Evolutionary conservation across 2,113 vertebrate genomes (phyloP), one percentile per base, ranked within the genome.

Genomic region (Choloepus hoffmanni): DNA sequence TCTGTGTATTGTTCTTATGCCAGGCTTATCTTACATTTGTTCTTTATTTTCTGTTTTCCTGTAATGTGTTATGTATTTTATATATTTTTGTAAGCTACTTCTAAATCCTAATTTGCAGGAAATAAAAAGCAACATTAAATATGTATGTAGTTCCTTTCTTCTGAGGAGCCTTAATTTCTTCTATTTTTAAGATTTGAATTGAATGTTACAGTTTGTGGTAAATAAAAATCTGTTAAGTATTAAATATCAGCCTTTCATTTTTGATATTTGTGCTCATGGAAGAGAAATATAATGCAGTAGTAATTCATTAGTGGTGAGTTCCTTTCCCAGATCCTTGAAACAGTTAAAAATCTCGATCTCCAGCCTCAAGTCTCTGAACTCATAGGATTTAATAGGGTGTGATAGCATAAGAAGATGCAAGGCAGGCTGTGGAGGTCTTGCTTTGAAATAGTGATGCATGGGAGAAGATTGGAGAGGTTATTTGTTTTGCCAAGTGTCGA

Each of bases 151-250:
- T 76, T 81, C 40, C 33, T 93, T 86, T 68, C 63, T 72, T 85
- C 72, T 43, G 40, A 76, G 7, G 70, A 94, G 40, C 19, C 16
- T 94, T 95, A 72, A 55, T 83, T 78, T 40, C 26, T 77, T 96
- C 40, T 45, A 3, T 74, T 65, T 86, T 78, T 90, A 95, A 73
- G 81, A 85, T 78, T 89, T 6, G 60, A 58, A 18, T 53, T 65
- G 62, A 88, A 21, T 78, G 30, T 93, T 63, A 85, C 7, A 53
- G 23, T 74, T 84, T 86, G 36, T 84, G 81, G 15, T 77, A 70
- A 81, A 36, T 85, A 26, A 81, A 70, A 68, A 13, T 70, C 15
- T 83, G 15, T 92, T 14, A 70, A 92, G 23, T 77, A 12, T 70
- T 83, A 72, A 58, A 3, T 70, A 23, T 50, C 12, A 63, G 7